phyloP scores from a whole-genome alignment of 2,113 vertebrate species.

The Menidia beryllina region DNA sequence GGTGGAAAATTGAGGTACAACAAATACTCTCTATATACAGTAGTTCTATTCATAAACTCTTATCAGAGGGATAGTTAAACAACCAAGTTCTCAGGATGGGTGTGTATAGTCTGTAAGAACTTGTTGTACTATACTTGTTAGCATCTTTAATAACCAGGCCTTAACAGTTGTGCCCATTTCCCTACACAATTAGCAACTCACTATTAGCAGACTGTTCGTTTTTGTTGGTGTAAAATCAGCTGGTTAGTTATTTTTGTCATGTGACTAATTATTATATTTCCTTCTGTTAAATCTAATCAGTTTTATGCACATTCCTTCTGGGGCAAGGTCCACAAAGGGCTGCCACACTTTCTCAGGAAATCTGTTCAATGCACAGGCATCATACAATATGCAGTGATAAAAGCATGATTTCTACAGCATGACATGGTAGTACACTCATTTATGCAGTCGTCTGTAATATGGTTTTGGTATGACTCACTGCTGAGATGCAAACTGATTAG shows the following conservation, averaged over 20 bases:
- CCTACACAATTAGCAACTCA: too few relatives aligned
- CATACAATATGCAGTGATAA: too few relatives aligned
- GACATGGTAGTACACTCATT: too few relatives aligned
- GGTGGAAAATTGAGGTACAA: background rate
- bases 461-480: too few relatives aligned
- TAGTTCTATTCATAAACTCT: background rate
- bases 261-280: background rate
- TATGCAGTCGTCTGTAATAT: too few relatives aligned
- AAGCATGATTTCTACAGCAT: too few relatives aligned
- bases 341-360: conserved; percentile 70
- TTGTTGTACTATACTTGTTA: background rate
- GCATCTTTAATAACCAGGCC: background rate
- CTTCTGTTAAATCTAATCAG: conserved; percentile 50
- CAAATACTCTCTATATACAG: background rate
- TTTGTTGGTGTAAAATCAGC: background rate
- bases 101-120: too few relatives aligned
- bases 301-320: conserved; percentile 70
- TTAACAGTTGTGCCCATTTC: too few relatives aligned
- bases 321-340: conserved; percentile 78
- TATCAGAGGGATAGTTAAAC: background rate
- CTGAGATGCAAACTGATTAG: too few relatives aligned
- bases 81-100: background rate
- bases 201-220: background rate
- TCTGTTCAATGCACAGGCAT: conserved; percentile 25
- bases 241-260: background rate